Percentiles rank a stretch among this genome's conserved stretches.
Evolutionary conservation across 2,797 vertebrate species (phyloP).

Genomic region (Mus caroli): DNA sequence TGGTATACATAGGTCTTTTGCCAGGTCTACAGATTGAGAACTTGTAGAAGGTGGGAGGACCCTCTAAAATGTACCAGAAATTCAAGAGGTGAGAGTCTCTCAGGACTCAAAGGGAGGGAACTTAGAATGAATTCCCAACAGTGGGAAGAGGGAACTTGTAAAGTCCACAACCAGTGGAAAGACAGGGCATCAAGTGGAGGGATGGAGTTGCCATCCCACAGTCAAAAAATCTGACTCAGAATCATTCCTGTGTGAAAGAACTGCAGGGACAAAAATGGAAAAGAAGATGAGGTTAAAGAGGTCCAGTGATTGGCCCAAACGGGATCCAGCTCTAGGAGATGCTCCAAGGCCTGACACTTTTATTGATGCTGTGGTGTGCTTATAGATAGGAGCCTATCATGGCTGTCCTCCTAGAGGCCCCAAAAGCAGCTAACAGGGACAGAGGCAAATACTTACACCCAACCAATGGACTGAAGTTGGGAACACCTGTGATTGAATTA

Average conservation of each 20-base stretch:
- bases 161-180: neutral
- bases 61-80: neutral
- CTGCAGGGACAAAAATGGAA: neutral
- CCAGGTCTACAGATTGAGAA: neutral
- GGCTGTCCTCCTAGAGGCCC: neutral
- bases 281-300: neutral
- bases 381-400: neutral
- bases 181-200: neutral
- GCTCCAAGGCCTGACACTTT: neutral
- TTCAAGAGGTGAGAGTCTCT: too few relatives aligned
- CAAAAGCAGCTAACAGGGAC: neutral
- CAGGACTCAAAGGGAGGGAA: neutral
- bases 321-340: neutral
- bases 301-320: neutral
- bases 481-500: too few relatives aligned
- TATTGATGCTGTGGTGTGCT: neutral
- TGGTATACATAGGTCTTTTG: neutral
- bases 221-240: neutral
- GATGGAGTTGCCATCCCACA: neutral
- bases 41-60: neutral
- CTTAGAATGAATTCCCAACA: neutral
- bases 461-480: too few relatives aligned
- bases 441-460: too few relatives aligned
- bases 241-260: neutral
- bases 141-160: neutral